phyloP scores from a whole-genome alignment of 2,888 invertebrate genomes.

The Camptogramma bilineatum region DNA sequence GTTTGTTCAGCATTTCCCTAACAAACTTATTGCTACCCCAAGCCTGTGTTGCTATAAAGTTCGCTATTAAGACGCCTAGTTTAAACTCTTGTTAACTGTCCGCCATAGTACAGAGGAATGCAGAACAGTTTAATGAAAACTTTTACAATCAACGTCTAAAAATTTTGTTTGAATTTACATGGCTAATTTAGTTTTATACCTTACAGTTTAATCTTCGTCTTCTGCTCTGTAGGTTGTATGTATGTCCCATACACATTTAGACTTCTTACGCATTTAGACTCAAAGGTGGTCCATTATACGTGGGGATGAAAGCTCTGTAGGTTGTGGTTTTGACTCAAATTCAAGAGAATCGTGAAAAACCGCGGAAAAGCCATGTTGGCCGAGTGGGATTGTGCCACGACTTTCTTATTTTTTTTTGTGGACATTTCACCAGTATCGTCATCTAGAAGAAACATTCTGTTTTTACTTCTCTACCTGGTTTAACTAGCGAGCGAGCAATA shows the following conservation, averaged over 20 bases:
- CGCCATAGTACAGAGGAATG: constrained; percentile 10
- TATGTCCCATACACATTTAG: no score
- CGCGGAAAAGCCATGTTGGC: no score
- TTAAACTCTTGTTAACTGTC: constrained; percentile 54
- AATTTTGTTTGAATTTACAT: background rate
- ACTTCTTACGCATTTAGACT: no score
- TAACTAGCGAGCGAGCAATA: constrained; percentile 47
- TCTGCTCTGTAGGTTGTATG: no score
- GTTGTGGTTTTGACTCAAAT: no score
- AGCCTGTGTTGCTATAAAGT: constrained; percentile 49
- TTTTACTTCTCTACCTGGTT: constrained; percentile 2
- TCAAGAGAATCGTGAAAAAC: no score
- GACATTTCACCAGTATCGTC: no score
- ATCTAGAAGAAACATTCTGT: constrained; percentile 3
- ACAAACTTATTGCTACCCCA: constrained; percentile 45
- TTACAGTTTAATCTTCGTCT: background rate
- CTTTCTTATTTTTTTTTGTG: no score
- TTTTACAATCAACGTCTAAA: background rate
- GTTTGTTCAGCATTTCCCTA: constrained; percentile 5
- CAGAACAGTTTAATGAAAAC: constrained; percentile 3
- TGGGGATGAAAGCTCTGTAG: no score
- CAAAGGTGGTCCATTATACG: no score
- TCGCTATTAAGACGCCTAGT: constrained; percentile 54
- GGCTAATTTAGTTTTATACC: background rate
- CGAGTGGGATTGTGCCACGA: no score